Base-by-base conservation (phyloP, 2,888 invertebrate species). In the Anoplius nigerrimus region DNA sequence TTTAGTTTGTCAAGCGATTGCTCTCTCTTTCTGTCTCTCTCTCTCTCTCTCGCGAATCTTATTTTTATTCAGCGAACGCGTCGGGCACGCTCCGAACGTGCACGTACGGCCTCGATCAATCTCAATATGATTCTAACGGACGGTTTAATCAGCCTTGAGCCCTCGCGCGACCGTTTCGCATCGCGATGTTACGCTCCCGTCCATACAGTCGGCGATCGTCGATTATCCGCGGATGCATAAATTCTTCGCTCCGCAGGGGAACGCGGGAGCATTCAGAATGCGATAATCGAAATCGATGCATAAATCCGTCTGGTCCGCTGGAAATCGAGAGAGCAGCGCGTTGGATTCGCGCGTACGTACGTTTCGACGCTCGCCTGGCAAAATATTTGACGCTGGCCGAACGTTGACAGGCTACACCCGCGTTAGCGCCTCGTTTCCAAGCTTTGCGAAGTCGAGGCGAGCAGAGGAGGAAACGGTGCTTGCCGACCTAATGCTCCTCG, bases 201-300 rank as follows among this genome's bases (percentile, higher is more conserved):
- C 34, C 8, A 34, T 34, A 34, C 4, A 6, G 34, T 2, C 11
- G 34, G 34, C 34, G 34, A 70, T 67, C 59, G 57, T 24, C 43
- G 67, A 67, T 63, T 63, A 69, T 74, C 75, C 48, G 43, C 48
- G 51, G 54, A 42, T 54, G 63, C 68, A 64, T 66, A 75, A 72
- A 75, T 75, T 69, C 69, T 51, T 65, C 24, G 60, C 20, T 21
- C 51, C 43, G 51, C 27, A 42, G 59, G 18, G 34, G 24, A 16
- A 59, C 51, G 34, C 59, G 45, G 24, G 43, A 13, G 70, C 21
- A 73, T 70, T 62, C 67, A 65, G 62, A 53, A 62, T 55, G 55
- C 57, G 72, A 72, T 76, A 69, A 75, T 75, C 76, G 62, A 66
- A 34, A 48, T 46, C 69, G 59, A 62, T 54, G 73, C 66, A 72